phyloP scores from a whole-genome alignment of 2,113 vertebrate genomes.

The Machaerirhynchus nigripectus region DNA sequence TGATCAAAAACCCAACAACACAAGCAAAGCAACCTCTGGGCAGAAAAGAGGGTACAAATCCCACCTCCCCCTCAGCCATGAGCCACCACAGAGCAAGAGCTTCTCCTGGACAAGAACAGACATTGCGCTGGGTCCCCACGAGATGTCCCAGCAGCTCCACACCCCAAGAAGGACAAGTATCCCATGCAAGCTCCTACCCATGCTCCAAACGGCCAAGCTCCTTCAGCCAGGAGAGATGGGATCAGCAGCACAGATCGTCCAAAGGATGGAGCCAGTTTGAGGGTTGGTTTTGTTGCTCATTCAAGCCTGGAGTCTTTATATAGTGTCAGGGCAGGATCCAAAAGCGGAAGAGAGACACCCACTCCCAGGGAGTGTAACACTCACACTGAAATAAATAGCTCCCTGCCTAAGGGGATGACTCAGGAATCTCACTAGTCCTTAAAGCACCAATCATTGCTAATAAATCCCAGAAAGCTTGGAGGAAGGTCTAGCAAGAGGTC shows the following conservation, averaged over 20 bases:
- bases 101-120: not conserved
- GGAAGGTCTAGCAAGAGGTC: not conserved
- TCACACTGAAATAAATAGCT: slow-evolving; percentile 60
- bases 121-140: fast-evolving
- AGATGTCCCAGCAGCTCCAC: not conserved
- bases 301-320: slow-evolving; percentile 52
- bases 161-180: not conserved
- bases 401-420: slow-evolving; percentile 53
- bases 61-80: not conserved
- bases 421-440: slow-evolving; percentile 40
- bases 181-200: not conserved
- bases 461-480: not conserved
- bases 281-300: slow-evolving; percentile 39
- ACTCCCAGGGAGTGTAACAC: slow-evolving; percentile 49
- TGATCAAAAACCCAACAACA: not conserved
- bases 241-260: not conserved
- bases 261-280: not conserved
- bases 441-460: slow-evolving; percentile 31
- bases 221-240: not conserved
- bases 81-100: not conserved
- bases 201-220: not conserved
- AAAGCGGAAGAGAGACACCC: slow-evolving; percentile 62
- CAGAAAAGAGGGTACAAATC: not conserved
- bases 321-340: slow-evolving; percentile 57
- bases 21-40: not conserved